Evolutionary conservation across 2,113 vertebrate genomes (phyloP), one percentile per base, ranked within the genome.

Genomic region (Scortum barcoo): DNA sequence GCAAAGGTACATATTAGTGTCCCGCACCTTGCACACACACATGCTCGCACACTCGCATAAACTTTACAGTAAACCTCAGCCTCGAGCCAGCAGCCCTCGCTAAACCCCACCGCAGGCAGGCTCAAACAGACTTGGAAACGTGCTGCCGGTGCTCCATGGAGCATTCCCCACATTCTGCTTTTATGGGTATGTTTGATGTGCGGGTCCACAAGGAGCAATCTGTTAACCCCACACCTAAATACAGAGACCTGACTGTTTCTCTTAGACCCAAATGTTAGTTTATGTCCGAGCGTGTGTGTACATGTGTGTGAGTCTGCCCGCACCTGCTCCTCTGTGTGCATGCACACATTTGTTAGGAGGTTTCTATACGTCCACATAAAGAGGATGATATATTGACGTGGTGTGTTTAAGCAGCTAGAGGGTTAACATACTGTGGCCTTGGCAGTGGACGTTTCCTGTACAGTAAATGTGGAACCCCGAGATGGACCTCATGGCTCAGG

Each of bases 131-230:
- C 74, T 11, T 46, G 65, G 67, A 86, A 85, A 81, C n/a, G 46
- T 72, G 80, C 65, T 48, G 56, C 44, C 13, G 9, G 3, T 73
- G 78, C 58, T 86, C 77, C 70, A 38, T 12, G 3, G 73, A 84
- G 30, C 79, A 87, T 90, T 90, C 87, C 72, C 87, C 54, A 76
- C 57, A 87, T 85, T 86, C 66, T 88, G 69, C 48, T 66, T 89
- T 85, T 60, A 80, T 75, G 86, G 81, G 82, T 83, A 87, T 86
- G 86, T 92, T 92, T 88, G 90, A 87, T 75, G 83, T 80, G 78
- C 4, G 8, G 53, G 54, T 86, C 73, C 72, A 84, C 28, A 48
- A 60, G 69, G 83, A 84, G 90, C 74, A 86, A 77, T 86, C 74
- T 81, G 81, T 91, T 78, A 66, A 71, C 46, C 68, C 58, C 67